Conservation (phyloP, 2,888 invertebrate genomes). For the Dryobotodes eremita region DNA sequence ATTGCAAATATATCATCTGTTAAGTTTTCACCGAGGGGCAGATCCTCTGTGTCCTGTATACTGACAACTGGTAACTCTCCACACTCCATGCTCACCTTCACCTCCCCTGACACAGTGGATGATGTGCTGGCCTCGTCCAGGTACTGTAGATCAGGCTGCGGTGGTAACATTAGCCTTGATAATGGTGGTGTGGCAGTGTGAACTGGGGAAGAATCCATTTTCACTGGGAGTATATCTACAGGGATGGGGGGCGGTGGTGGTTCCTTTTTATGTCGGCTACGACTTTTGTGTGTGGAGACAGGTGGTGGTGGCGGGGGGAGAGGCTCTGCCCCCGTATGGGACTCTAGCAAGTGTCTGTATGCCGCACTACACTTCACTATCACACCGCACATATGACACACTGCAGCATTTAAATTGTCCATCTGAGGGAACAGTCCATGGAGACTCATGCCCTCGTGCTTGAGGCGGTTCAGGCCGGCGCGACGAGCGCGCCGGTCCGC, state of each 20-base stretch:
- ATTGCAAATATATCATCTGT: conserved; percentile 89
- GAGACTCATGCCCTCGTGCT: conserved; percentile 92
- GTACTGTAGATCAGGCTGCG: conserved; percentile 84
- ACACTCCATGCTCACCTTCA: conserved; percentile 86
- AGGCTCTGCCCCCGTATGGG: conserved; percentile 86
- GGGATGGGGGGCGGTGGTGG: conserved; percentile 81
- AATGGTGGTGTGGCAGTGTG: conserved; percentile 83
- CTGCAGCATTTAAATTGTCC: conserved; percentile 94
- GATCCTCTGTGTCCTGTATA: conserved; percentile 88
- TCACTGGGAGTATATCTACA: conserved; percentile 79
- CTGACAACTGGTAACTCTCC: conserved; percentile 89
- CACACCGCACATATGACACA: conserved; percentile 94
- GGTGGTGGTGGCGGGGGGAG: conserved; percentile 87
- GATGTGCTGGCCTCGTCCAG: conserved; percentile 82
- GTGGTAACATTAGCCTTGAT: conserved; percentile 85
- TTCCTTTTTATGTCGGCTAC: conserved; percentile 87
- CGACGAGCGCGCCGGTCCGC: conserved; percentile 80
- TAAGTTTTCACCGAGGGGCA: conserved; percentile 87
- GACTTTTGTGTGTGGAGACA: conserved; percentile 77
- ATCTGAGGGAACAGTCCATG: conserved; percentile 95
- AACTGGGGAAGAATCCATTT: conserved; percentile 83
- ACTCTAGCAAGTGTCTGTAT: conserved; percentile 93
- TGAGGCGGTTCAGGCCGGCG: conserved; percentile 89
- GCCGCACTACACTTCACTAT: conserved; percentile 95
- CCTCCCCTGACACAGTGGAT: conserved; percentile 80